Conservation (phyloP, 2,113 vertebrate species). For the Choloepus hoffmanni region DNA sequence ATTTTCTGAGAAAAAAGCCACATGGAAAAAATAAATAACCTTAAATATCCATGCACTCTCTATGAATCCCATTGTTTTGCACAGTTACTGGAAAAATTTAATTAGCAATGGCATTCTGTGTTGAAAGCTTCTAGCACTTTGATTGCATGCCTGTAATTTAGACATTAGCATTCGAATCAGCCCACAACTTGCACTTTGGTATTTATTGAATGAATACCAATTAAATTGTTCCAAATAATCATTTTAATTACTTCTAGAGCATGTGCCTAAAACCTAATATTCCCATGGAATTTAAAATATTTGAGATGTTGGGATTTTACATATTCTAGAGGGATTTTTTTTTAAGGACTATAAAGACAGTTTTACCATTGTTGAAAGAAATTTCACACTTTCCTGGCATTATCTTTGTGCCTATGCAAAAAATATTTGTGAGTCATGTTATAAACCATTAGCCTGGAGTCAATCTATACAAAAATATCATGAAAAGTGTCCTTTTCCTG, state of each 20-base stretch:
- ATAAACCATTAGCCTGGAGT: not conserved
- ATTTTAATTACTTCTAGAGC: slow-evolving; percentile 49
- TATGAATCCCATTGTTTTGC: not conserved
- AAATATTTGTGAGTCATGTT: not conserved
- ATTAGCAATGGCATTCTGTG: not conserved
- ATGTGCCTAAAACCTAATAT: not conserved
- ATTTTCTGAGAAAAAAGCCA: not conserved
- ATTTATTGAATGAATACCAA: slow-evolving; percentile 72
- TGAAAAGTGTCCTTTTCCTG: not conserved
- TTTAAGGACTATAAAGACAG: not conserved
- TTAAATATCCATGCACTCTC: not conserved
- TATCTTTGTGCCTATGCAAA: not conserved
- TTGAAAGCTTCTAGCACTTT: slow-evolving; percentile 59
- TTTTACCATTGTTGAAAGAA: not conserved
- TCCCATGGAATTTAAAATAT: not conserved
- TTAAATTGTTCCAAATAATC: slow-evolving; percentile 67
- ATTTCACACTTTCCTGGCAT: not conserved
- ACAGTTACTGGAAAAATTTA: slow-evolving; percentile 64
- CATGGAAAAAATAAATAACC: not conserved
- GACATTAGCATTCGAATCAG: slow-evolving; percentile 66
- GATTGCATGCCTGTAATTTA: slow-evolving; percentile 53
- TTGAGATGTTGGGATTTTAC: slow-evolving; percentile 11
- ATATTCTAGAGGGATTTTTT: not conserved
- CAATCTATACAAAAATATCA: not conserved
- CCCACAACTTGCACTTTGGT: slow-evolving; percentile 33